phyloP scores from a whole-genome alignment of 2,888 invertebrate genomes.

The Hemicrepidius hirtus region DNA sequence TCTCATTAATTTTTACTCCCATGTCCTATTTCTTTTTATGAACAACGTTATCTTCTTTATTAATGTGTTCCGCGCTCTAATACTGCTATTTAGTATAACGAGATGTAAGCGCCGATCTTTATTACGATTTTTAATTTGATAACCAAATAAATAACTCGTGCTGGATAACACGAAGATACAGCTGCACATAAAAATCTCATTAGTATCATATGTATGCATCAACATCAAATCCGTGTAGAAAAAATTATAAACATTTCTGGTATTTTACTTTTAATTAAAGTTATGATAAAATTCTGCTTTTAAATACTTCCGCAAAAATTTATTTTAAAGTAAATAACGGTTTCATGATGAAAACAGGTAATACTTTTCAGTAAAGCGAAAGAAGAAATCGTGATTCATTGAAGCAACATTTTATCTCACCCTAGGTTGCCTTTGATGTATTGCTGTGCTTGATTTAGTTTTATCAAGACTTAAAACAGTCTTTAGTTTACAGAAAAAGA shows the following conservation, averaged over 20 bases:
- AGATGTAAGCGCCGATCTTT: conserved; percentile 33
- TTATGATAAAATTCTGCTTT: too few species aligned
- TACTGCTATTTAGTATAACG: conserved; percentile 31
- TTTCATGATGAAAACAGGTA: too few species aligned
- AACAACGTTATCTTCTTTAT: conserved; percentile 44
- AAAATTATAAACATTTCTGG: too few species aligned
- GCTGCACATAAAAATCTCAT: conserved; percentile 28
- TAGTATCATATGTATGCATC: conserved; percentile 3
- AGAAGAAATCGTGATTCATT: conserved; percentile 8
- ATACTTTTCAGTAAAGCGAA: neutral
- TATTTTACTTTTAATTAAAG: too few species aligned
- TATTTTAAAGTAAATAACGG: too few species aligned
- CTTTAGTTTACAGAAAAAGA: too few species aligned
- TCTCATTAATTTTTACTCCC: conserved; percentile 50
- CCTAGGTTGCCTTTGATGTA: conserved; percentile 21
- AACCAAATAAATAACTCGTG: conserved; percentile 6
- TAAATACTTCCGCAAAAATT: too few species aligned
- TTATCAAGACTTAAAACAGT: conserved; percentile 12
- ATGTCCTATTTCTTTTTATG: conserved; percentile 47
- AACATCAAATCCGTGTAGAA: too few species aligned
- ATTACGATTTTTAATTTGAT: conserved; percentile 34
- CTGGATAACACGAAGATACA: conserved; percentile 14
- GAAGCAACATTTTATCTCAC: conserved; percentile 3
- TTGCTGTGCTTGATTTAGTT: conserved; percentile 18
- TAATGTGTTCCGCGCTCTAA: conserved; percentile 38